Evolutionary conservation across 2,888 invertebrate species (phyloP).

Genomic region (Drosophila mimetica): DNA sequence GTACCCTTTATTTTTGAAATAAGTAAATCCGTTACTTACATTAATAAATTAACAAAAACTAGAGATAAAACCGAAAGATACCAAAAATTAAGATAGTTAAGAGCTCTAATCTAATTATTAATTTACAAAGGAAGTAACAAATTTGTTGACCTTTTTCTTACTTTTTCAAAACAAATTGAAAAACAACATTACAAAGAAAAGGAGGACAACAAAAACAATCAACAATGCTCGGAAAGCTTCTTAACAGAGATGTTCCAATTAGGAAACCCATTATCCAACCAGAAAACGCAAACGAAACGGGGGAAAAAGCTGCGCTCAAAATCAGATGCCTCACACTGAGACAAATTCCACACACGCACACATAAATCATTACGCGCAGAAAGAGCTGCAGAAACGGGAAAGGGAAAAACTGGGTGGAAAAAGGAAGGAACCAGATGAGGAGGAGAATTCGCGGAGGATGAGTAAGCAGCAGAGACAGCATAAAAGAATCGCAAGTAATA

Average conservation of each 20-base stretch:
- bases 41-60: too few relatives aligned
- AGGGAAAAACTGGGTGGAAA: slow-evolving; percentile 11
- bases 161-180: neutral
- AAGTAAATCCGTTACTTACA: too few relatives aligned
- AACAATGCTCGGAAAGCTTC: slow-evolving; percentile 38
- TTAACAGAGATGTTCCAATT: slow-evolving; percentile 44
- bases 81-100: neutral
- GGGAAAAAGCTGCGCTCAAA: slow-evolving; percentile 66
- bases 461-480: slow-evolving; percentile 34
- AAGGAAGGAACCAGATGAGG: slow-evolving; percentile 23
- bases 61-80: neutral
- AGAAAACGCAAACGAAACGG: slow-evolving; percentile 28
- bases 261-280: slow-evolving; percentile 43
- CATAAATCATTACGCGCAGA: slow-evolving; percentile 58
- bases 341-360: slow-evolving; percentile 32
- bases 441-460: slow-evolving; percentile 26
- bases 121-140: slow-evolving; percentile 9
- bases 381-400: slow-evolving; percentile 37
- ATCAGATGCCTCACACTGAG: slow-evolving; percentile 59
- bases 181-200: slow-evolving; percentile 3
- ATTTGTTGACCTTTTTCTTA: slow-evolving; percentile 11
- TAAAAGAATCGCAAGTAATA: slow-evolving; percentile 61
- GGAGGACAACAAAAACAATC: slow-evolving; percentile 33
- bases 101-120: neutral
- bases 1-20: too few relatives aligned